Percentiles rank a stretch among this genome's conserved stretches.
Evolutionary conservation across 2,888 invertebrate species (phyloP).

Genomic region (Petrolisthes cinctipes): DNA sequence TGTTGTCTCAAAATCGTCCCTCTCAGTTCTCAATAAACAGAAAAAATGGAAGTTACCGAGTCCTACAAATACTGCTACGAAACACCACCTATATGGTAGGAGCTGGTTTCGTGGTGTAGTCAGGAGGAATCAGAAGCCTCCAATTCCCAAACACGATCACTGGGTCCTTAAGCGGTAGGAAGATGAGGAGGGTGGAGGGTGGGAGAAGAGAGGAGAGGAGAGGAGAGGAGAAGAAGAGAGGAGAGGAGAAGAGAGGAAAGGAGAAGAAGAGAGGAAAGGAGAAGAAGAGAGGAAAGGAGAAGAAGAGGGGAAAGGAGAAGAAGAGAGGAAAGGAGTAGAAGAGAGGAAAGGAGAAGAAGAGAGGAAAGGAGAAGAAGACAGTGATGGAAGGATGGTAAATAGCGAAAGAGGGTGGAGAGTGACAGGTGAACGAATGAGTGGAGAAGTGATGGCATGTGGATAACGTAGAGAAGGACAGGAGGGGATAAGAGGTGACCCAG

Average conservation of each 20-base stretch:
- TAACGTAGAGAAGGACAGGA: background rate
- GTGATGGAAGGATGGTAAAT: background rate
- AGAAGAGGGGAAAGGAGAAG: background rate
- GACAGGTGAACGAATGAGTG: background rate
- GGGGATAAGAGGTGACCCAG: no score
- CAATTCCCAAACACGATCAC: no score
- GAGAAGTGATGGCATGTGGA: background rate
- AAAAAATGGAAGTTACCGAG: no score
- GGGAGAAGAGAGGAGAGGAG: background rate
- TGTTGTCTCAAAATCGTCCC: no score
- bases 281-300: background rate
- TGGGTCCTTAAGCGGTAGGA: no score
- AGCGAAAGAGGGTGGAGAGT: background rate
- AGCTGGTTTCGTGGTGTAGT: no score
- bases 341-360: background rate
- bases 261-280: background rate
- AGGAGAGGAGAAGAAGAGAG: background rate
- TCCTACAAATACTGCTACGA: no score
- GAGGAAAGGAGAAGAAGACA: background rate
- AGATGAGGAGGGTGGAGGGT: no score
- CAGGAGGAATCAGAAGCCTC: no score
- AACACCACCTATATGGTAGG: no score
- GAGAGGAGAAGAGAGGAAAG: background rate
- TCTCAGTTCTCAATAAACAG: no score
- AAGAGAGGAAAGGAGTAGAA: background rate